Conservation (phyloP, 2,888 invertebrate species). For the Sericinus montela region DNA sequence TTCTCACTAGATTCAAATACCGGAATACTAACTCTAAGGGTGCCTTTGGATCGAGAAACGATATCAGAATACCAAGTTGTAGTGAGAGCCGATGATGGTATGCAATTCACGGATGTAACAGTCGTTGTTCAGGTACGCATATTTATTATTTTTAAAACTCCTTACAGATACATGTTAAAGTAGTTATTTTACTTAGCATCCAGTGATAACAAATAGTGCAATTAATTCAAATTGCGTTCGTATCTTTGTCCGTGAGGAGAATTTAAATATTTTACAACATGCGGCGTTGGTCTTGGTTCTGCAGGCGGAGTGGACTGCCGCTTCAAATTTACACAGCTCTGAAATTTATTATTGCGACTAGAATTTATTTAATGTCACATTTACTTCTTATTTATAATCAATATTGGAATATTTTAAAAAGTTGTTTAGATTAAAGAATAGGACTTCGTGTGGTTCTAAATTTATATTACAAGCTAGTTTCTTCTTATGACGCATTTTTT, state of each 20-base stretch:
- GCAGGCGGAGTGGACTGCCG: slow-evolving; percentile 7
- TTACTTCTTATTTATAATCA: not conserved
- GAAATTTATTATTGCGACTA: slow-evolving; percentile 13
- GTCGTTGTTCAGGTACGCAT: slow-evolving; percentile 86
- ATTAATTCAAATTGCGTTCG: slow-evolving; percentile 19
- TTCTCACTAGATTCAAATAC: slow-evolving; percentile 85
- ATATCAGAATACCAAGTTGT: slow-evolving; percentile 87
- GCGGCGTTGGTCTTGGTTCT: slow-evolving; percentile 8
- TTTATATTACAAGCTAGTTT: too few species aligned
- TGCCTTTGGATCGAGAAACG: slow-evolving; percentile 91
- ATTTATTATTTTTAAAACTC: slow-evolving; percentile 13
- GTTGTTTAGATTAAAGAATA: too few species aligned
- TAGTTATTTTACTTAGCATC: slow-evolving; percentile 12
- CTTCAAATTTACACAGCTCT: not conserved
- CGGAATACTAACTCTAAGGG: slow-evolving; percentile 86
- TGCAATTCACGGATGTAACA: slow-evolving; percentile 89
- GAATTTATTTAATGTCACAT: slow-evolving; percentile 11
- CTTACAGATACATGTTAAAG: slow-evolving; percentile 9
- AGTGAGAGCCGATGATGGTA: slow-evolving; percentile 92
- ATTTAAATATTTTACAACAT: slow-evolving; percentile 19
- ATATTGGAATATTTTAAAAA: too few species aligned
- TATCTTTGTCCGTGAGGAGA: slow-evolving; percentile 15
- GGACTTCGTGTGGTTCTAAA: too few species aligned
- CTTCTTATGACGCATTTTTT: too few species aligned
- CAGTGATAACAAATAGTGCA: slow-evolving; percentile 18